A percentile compares a stretch with the other conserved stretches of the same genome.
Conservation (phyloP, 2,113 vertebrate species). For the Ictalurus punctatus region DNA sequence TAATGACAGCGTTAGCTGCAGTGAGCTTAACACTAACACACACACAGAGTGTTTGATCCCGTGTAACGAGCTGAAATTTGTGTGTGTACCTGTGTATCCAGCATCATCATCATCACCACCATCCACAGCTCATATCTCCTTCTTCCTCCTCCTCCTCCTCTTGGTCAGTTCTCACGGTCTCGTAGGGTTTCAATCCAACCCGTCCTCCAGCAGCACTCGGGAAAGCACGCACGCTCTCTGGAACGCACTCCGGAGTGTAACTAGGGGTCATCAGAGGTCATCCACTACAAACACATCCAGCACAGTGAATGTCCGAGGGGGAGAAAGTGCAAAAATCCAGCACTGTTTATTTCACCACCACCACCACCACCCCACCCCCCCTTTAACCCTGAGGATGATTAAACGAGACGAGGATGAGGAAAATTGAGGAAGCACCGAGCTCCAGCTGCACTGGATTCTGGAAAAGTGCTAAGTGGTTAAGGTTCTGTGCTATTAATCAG, state of each 20-base stretch:
- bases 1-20: slow-evolving; percentile 24
- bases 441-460: background rate
- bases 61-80: background rate
- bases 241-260: background rate
- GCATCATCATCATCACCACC: slow-evolving; percentile 63
- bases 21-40: background rate
- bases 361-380: too few relatives aligned
- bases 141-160: slow-evolving; percentile 5
- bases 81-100: slow-evolving; percentile 61
- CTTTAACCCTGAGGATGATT: background rate
- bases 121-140: slow-evolving; percentile 57
- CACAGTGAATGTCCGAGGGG: background rate
- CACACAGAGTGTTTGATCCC: background rate
- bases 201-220: slow-evolving; percentile 31
- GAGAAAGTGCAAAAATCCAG: slow-evolving; percentile 4
- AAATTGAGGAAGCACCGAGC: background rate
- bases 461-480: background rate
- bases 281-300: background rate
- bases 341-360: too few relatives aligned
- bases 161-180: slow-evolving; percentile 29
- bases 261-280: slow-evolving; percentile 36
- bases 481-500: background rate
- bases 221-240: slow-evolving; percentile 17
- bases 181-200: slow-evolving; percentile 11
- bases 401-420: background rate